A percentile compares a stretch with the other conserved stretches of the same genome.
Conservation (phyloP, 2,797 vertebrate species). For the Caiman crocodilus region DNA sequence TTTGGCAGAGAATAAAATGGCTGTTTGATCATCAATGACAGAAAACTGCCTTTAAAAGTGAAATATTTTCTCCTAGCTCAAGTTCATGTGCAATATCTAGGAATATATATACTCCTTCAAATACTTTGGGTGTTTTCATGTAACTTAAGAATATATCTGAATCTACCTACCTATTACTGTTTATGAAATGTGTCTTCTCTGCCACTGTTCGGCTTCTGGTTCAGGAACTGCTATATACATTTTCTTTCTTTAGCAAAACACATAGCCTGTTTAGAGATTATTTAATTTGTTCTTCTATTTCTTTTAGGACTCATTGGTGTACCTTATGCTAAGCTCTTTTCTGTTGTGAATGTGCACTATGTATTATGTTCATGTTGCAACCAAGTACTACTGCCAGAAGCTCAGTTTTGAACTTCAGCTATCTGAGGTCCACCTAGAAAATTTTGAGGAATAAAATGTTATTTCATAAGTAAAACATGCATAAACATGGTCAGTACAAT, state of each 20-base stretch:
- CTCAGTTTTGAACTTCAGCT: background rate
- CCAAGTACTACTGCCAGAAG: background rate
- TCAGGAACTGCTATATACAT: background rate
- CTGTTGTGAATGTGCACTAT: background rate
- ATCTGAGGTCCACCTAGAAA: background rate
- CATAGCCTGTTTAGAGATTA: background rate
- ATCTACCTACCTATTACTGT: background rate
- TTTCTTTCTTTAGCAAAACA: background rate
- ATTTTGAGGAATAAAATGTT: background rate
- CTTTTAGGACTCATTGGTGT: background rate
- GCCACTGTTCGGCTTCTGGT: background rate
- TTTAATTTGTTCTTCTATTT: background rate
- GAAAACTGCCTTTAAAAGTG: conserved; percentile 53
- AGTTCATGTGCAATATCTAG: conserved; percentile 1
- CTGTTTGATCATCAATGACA: conserved; percentile 38
- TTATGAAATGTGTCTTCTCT: background rate
- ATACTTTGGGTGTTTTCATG: background rate
- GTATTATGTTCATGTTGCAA: background rate
- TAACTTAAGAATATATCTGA: background rate
- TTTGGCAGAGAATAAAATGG: conserved; percentile 69
- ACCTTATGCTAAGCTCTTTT: background rate
- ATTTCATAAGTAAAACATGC: background rate
- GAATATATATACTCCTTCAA: background rate
- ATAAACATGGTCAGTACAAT: background rate
- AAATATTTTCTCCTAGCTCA: conserved; percentile 29